phyloP scores from a whole-genome alignment of 2,797 vertebrate species.

The Coracias cyanogaster region DNA sequence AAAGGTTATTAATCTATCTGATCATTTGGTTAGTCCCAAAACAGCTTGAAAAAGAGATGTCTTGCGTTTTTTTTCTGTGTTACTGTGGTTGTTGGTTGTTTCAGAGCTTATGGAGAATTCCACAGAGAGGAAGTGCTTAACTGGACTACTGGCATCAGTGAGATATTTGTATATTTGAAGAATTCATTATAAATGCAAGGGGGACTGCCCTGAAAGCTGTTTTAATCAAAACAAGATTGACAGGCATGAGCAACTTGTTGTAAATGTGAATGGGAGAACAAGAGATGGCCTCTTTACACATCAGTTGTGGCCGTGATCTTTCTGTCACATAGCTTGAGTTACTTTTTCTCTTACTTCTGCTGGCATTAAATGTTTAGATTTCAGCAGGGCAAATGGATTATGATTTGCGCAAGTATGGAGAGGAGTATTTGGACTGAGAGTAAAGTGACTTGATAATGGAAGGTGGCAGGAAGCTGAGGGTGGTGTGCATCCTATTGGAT shows the following conservation, averaged over 20 bases:
- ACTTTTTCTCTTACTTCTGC: slow-evolving; percentile 5
- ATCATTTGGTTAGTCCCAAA: neutral
- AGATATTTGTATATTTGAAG: neutral
- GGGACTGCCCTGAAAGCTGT: neutral
- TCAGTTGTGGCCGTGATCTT: neutral
- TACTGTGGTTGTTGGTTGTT: neutral
- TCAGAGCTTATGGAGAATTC: neutral
- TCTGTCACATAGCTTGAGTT: neutral
- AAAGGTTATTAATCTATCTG: slow-evolving; percentile 3
- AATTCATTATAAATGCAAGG: neutral
- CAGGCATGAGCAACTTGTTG: neutral
- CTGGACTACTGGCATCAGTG: neutral
- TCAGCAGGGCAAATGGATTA: neutral
- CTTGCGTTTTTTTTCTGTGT: neutral
- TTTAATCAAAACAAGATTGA: neutral
- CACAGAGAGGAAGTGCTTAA: neutral
- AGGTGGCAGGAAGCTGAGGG: neutral
- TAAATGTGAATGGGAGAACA: neutral
- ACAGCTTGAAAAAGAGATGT: neutral
- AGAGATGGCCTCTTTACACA: neutral
- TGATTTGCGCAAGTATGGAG: slow-evolving; percentile 6
- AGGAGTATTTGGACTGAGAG: neutral
- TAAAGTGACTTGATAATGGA: slow-evolving; percentile 7
- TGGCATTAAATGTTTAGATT: neutral
- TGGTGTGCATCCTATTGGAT: neutral